Evolutionary conservation across 2,888 invertebrate species (phyloP).

Genomic region (Nycteola revayana): DNA sequence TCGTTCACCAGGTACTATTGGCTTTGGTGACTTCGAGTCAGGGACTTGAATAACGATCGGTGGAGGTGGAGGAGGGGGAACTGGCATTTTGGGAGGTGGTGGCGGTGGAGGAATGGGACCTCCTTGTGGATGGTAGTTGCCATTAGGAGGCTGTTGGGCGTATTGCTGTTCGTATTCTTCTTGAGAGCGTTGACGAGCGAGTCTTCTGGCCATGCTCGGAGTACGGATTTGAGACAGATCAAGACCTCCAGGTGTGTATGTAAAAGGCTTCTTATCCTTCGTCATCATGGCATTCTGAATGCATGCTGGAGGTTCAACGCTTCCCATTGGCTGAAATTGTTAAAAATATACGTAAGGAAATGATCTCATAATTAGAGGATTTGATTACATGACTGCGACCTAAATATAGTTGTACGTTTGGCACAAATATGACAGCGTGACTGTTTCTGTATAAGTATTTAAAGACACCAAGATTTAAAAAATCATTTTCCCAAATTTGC

Average conservation of each 20-base stretch:
- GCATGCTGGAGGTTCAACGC: slow-evolving; percentile 90
- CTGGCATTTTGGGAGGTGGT: slow-evolving; percentile 68
- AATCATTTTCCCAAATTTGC: too few relatives aligned
- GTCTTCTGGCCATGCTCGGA: slow-evolving; percentile 92
- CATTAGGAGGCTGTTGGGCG: slow-evolving; percentile 46
- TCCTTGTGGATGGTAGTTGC: slow-evolving; percentile 57
- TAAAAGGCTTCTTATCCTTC: slow-evolving; percentile 97
- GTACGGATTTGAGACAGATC: slow-evolving; percentile 95
- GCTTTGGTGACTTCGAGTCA: slow-evolving; percentile 77
- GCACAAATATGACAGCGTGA: too few relatives aligned
- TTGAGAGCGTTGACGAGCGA: slow-evolving; percentile 84
- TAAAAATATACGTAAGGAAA: background rate
- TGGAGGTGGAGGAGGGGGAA: slow-evolving; percentile 82
- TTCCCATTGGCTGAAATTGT: slow-evolving; percentile 70
- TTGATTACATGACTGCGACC: too few relatives aligned
- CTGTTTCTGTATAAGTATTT: too few relatives aligned
- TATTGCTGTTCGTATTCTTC: slow-evolving; percentile 76
- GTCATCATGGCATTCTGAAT: slow-evolving; percentile 97
- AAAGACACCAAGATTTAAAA: too few relatives aligned
- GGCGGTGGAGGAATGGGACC: slow-evolving; percentile 71
- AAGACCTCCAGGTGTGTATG: slow-evolving; percentile 96
- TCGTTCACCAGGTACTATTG: slow-evolving; percentile 80
- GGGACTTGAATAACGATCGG: slow-evolving; percentile 80
- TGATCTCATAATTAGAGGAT: too few relatives aligned
- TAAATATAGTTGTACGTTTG: too few relatives aligned